phyloP scores from a whole-genome alignment of 2,113 vertebrate genomes.

The Plecturocebus donacophilus region DNA sequence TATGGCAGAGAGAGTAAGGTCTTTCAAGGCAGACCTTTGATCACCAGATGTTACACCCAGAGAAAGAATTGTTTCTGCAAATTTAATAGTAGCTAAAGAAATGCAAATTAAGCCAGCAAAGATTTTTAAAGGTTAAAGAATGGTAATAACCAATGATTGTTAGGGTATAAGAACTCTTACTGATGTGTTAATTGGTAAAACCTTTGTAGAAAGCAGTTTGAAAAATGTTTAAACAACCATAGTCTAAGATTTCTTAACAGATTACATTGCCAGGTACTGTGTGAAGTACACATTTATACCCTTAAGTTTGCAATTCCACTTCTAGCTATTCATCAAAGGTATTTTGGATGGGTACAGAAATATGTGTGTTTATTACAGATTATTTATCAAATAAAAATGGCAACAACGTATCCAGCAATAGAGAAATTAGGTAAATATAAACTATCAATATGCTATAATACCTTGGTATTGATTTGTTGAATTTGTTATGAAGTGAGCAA shows the following conservation, averaged over 20 bases:
- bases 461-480: not conserved
- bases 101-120: not conserved
- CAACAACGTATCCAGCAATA: not conserved
- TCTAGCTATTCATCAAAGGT: not conserved
- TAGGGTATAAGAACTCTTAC: not conserved
- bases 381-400: not conserved
- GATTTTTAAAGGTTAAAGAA: not conserved
- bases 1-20: not conserved
- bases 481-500: not conserved
- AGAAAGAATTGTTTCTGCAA: not conserved
- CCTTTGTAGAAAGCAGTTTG: not conserved
- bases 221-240: not conserved
- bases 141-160: not conserved
- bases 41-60: not conserved
- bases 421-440: not conserved
- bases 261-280: not conserved
- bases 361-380: not conserved
- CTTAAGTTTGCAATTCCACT: not conserved
- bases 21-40: constrained; percentile 19
- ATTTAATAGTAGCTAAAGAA: constrained; percentile 14
- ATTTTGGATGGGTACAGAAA: not conserved
- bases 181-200: not conserved
- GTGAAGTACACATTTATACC: not conserved
- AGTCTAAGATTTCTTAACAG: not conserved
- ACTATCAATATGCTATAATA: not conserved